Evolutionary conservation across 2,797 vertebrate species (phyloP), one percentile per base, ranked within the genome.

Genomic region (Silurus lanzhouensis): DNA sequence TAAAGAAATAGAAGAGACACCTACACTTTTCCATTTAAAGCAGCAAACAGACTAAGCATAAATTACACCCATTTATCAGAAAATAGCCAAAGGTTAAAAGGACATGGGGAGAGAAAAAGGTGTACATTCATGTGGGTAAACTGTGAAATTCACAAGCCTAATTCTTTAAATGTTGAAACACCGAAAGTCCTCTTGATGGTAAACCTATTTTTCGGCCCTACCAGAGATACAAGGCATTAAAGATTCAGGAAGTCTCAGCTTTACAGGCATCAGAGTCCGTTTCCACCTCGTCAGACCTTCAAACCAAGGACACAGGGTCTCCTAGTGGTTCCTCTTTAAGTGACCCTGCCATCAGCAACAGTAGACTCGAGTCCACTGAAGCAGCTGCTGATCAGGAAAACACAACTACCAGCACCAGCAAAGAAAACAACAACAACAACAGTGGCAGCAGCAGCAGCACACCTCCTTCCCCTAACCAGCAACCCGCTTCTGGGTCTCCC

Each of bases 151-250:
- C 67, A 20, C 7, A 20, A 5, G 1, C 22, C 63, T 12, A 1
- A 12, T 25, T 27, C 4, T 17, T 67, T 52, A 48, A 19, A 58
- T 25, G 55, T 6, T 78, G 19, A 60, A 15, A 25, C 75, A 77
- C 55, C 1, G 2, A 38, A 38, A 6, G 64, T 9, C 31, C 15
- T 61, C 19, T 27, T 6, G 5, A 64, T 46, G 1, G 1, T 48
- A 4, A 60, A 60, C 20, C 7, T 52, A 20, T 19, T 64, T 71
- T 64, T 79, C 10, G 6, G 17, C 6, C 22, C 72, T 88, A 66
- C 79, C 91, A 96, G 95, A 93, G 84, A 77, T 92, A 93, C 90
- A 94, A 89, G 89, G 89, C 85, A 3, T 71, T 90, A 83, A 85
- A 87, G 67, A 87, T 81, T 85, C 89, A 83, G 87, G 93, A 92